Conservation (phyloP, 2,888 invertebrate genomes). For the Sarcophaga rosellei region DNA sequence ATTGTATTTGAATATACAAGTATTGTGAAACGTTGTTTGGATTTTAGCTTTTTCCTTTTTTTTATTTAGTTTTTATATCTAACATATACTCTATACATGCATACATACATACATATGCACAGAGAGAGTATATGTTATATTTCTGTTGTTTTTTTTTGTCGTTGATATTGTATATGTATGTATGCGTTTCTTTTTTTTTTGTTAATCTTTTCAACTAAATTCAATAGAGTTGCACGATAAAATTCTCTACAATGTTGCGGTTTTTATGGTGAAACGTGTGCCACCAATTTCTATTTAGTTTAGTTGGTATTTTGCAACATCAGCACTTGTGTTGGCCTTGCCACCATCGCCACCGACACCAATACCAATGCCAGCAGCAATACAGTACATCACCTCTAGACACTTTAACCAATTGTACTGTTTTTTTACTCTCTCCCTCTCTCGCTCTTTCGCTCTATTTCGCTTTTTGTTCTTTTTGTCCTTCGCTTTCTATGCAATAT, state of each 20-base stretch:
- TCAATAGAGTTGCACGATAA: conserved; percentile 46
- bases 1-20: conserved; percentile 17
- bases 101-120: no score
- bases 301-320: not conserved
- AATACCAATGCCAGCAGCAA: not conserved
- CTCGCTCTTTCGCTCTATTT: no score
- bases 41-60: not conserved
- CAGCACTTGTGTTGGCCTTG: not conserved
- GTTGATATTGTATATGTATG: not conserved
- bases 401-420: not conserved
- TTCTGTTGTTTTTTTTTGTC: not conserved
- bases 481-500: not conserved
- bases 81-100: no score
- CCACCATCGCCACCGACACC: not conserved
- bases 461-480: no score
- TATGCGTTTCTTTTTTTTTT: conserved; percentile 30
- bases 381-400: conserved; percentile 3
- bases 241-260: conserved; percentile 46
- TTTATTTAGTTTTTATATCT: not conserved
- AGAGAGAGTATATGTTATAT: no score
- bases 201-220: conserved; percentile 55
- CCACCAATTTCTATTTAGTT: conserved; percentile 15
- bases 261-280: conserved; percentile 41
- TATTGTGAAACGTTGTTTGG: not conserved
- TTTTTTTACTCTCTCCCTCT: not conserved